Evolutionary conservation across 2,797 vertebrate genomes (phyloP), one percentile per base, ranked within the genome.

Genomic region (Neosalanx taihuensis): DNA sequence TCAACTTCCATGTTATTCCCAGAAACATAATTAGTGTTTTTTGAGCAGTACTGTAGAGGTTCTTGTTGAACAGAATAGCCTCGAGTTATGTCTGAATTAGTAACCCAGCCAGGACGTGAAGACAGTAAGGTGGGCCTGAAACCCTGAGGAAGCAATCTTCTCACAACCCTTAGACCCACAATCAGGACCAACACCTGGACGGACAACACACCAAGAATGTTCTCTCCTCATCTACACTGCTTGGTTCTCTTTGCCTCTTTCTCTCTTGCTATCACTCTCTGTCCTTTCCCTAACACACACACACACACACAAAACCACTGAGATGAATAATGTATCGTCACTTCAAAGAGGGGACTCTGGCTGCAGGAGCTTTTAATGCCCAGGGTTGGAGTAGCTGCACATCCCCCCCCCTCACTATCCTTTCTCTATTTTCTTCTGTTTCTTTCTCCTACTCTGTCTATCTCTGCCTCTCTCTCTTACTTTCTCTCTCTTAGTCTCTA

Each of bases 241-340:
- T 29, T 26, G 3, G 4, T 26, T 31, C 29, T 13, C 59, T 30
- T 5, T 5, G 9, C 23, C 78, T 74, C 33, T 41, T 9, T 35
- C 26, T 64, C 17, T 1, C 49, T 23, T 60, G 64, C 61, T 70
- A 69, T 64, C 12, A 0, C 20, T 20, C 65, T 67, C 61, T 69
- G 69, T 69, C 18, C 4, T 3, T 72, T 72, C 63, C 67, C 57
- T 67, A 46, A 76, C 64, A 57, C 72, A 74, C 79, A 79, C 49
- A 79, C 49, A 70, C 53, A 65, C 67, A 76, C 56, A 64, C 72
- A 74, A 73, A 41, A 73, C 79, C 64, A 12, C 17, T 65, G 69
- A 64, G 58, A 79, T 79, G 79, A 86, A 86, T 88, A 85, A 87
- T 86, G 79, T 75, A 85, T 84, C 46, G 64, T 9, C 46, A 82